Evolutionary conservation across 2,888 invertebrate species (phyloP), one percentile per base, ranked within the genome.

Genomic region (Aricia artaxerxes): DNA sequence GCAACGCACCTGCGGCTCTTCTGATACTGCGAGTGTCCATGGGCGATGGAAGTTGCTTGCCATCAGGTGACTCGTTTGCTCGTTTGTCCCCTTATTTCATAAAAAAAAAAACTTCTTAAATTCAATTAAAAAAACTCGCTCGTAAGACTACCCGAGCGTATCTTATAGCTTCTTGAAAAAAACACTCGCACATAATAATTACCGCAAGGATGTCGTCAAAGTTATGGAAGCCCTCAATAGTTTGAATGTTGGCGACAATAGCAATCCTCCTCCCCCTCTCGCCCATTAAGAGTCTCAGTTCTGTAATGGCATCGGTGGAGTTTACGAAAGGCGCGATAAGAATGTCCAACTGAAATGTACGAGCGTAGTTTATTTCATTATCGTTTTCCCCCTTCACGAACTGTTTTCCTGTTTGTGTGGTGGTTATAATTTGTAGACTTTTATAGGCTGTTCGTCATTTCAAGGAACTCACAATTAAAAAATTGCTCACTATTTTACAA

Each of bases 211-310:
- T 93, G 40, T 87, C 85, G 82, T 93, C 91, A 81, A 84, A 92
- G 82, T 92, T 91, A 11, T 84, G 84, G 81, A 88, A 93, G 1
- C 92, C 94, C 82, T 88, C 87, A 40, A 87, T 81, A 38, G 90
- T 91, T 87, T 93, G 92, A 82, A 94, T 90, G 82, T 91, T 91
- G 57, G 93, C 90, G 76, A 94, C 84, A 57, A 94, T 87, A 6
- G 88, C 85, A 4, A 94, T 87, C 85, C 90, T 93, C 83, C 89
- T 93, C 72, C 93, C 92, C 78, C 90, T 92, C 40, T 90, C 91
- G 1, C 93, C 93, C 79, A 94, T 83, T 79, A 92, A 77, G 16
- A 81, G 78, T 86, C 81, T 90, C 31, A 94, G 85, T 83, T 94
- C 93, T 6, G 72, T 78, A 60, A 94, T 78, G 24, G 84, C 83